Evolutionary conservation across 2,888 invertebrate genomes (phyloP).

Genomic region (Meandrusa payeni): DNA sequence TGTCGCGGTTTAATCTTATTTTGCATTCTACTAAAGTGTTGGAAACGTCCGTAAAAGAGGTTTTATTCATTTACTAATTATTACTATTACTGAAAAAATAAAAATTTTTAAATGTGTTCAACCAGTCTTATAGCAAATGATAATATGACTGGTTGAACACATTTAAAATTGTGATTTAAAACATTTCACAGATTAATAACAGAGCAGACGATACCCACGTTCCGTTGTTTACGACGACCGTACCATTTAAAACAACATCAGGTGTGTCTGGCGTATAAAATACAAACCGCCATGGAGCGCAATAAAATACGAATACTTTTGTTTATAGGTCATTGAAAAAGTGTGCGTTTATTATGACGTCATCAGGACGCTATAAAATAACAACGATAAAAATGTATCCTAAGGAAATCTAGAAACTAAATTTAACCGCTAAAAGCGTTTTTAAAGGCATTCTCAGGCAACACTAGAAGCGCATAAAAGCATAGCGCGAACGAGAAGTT

Average conservation of each 20-base stretch:
- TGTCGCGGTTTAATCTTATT: too few relatives aligned
- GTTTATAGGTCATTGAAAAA: slow-evolving; percentile 14
- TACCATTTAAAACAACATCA: slow-evolving; percentile 15
- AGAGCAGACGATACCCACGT: not conserved
- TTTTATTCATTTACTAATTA: too few relatives aligned
- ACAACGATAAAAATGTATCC: too few relatives aligned
- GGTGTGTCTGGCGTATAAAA: slow-evolving; percentile 18
- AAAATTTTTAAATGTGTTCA: too few relatives aligned
- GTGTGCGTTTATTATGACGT: slow-evolving; percentile 3
- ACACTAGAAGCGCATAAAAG: slow-evolving; percentile 16
- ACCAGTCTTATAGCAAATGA: too few relatives aligned
- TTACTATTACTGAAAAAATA: too few relatives aligned
- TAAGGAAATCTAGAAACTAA: too few relatives aligned
- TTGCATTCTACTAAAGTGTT: too few relatives aligned
- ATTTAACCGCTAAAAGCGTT: not conserved
- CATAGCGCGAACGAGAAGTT: slow-evolving; percentile 28
- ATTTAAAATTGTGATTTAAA: not conserved
- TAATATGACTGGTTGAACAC: too few relatives aligned
- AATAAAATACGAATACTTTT: slow-evolving; percentile 19
- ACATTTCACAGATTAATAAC: not conserved
- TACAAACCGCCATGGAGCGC: slow-evolving; percentile 9
- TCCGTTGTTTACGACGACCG: slow-evolving; percentile 10
- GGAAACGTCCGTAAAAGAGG: too few relatives aligned
- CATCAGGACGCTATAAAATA: not conserved
- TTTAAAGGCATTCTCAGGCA: slow-evolving; percentile 19